These are phyloP conservation scores for Alauda arvensis DNA, from an alignment of 2,797 vertebrate species.

Conservation along the genomic window DNA sequence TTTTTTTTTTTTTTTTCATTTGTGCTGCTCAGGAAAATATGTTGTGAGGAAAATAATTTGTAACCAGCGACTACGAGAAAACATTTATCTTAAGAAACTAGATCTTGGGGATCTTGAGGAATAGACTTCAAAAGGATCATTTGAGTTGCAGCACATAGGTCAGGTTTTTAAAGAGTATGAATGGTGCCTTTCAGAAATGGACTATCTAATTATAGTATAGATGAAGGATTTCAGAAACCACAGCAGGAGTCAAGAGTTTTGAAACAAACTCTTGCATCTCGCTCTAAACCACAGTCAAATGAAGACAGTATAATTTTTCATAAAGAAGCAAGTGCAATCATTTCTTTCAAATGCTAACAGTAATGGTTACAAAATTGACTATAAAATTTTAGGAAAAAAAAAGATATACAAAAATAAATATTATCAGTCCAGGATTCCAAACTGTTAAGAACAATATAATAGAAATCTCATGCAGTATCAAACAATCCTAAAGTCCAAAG, in stretches of 20 bases:
- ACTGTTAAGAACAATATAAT: neutral
- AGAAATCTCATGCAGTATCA: neutral
- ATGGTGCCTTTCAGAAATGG: neutral
- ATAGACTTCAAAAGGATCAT: neutral
- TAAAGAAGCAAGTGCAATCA: accelerated
- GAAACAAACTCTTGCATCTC: neutral
- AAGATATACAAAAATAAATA: neutral
- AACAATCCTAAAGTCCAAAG: neutral
- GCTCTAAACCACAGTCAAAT: neutral
- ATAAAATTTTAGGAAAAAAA: neutral
- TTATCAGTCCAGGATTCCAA: neutral
- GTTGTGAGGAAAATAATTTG: neutral
- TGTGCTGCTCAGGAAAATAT: neutral
- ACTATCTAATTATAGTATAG: neutral
- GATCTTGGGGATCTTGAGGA: neutral
- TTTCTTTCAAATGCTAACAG: neutral
- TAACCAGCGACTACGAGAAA: neutral
- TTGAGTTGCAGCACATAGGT: neutral
- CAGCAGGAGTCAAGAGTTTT: neutral
- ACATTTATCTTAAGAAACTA: neutral
- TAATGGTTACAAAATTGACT: neutral
- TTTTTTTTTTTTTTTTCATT: neutral
- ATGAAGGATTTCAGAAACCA: neutral
- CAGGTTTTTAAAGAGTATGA: neutral
- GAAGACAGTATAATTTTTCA: neutral